Conservation (phyloP, 2,888 invertebrate genomes). For the Paralinhomoeus sp. region DNA sequence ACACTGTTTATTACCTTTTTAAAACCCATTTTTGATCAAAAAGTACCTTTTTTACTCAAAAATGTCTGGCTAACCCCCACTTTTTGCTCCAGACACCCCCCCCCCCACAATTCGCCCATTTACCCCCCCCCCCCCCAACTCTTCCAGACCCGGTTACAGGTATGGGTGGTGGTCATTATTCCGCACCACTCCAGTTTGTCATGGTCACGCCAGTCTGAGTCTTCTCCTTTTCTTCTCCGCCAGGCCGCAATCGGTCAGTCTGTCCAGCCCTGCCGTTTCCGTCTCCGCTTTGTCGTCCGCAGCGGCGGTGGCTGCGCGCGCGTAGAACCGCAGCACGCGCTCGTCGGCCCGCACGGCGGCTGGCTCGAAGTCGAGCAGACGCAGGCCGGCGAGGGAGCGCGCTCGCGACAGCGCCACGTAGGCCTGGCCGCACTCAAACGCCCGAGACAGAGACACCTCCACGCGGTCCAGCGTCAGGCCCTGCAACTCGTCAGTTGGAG, state of each 20-base stretch:
- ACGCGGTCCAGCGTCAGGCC: conserved; percentile 81
- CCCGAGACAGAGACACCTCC: conserved; percentile 67
- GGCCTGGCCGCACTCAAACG: conserved; percentile 85
- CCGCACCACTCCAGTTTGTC: too few species aligned
- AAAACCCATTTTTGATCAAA: too few species aligned
- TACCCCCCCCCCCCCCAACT: too few species aligned
- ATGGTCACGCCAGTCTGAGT: too few species aligned
- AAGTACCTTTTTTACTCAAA: too few species aligned
- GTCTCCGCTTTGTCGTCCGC: neutral
- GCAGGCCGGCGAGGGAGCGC: conserved; percentile 55
- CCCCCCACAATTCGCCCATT: too few species aligned
- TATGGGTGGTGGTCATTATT: too few species aligned
- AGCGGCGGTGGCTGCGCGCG: conserved; percentile 3
- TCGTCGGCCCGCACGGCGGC: conserved; percentile 69
- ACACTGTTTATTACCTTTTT: too few species aligned
- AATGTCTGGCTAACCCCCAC: too few species aligned
- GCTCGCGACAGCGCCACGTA: conserved; percentile 84
- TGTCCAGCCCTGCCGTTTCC: neutral
- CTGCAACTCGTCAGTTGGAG: conserved; percentile 32
- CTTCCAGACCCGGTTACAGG: too few species aligned
- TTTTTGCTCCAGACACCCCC: too few species aligned
- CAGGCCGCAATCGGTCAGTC: neutral
- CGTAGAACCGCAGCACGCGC: conserved; percentile 55
- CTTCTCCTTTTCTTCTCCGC: too few species aligned
- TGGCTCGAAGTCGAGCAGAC: conserved; percentile 61